phyloP scores from a whole-genome alignment of 2,888 invertebrate genomes.

The Hypercompe scribonia region DNA sequence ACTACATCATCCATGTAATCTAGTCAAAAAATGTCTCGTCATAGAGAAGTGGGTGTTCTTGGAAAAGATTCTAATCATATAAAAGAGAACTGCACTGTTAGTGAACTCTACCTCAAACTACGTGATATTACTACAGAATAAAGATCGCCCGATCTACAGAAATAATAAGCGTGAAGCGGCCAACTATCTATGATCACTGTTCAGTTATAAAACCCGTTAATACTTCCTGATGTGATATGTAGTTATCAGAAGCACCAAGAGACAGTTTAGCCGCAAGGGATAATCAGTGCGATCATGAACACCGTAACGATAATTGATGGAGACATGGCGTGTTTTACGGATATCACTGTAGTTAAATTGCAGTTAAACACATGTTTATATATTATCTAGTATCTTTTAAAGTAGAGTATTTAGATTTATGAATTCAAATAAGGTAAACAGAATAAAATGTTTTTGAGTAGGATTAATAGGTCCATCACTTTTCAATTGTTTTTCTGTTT shows the following conservation, averaged over 20 bases:
- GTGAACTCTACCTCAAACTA: not conserved
- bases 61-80: not conserved
- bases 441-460: too few relatives aligned
- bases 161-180: slow-evolving; percentile 31
- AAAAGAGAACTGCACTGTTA: not conserved
- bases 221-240: slow-evolving; percentile 21
- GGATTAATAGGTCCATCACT: too few relatives aligned
- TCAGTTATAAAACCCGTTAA: slow-evolving; percentile 44
- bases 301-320: slow-evolving; percentile 13
- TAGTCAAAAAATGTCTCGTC: not conserved
- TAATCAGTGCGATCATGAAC: slow-evolving; percentile 12
- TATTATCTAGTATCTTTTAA: not conserved
- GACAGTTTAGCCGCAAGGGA: slow-evolving; percentile 6
- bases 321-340: slow-evolving; percentile 5
- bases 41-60: not conserved
- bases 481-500: too few relatives aligned
- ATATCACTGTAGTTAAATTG: not conserved
- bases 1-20: not conserved
- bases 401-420: too few relatives aligned
- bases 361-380: not conserved
- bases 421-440: too few relatives aligned
- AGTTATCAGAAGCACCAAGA: slow-evolving; percentile 21
- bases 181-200: slow-evolving; percentile 42
- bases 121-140: not conserved
- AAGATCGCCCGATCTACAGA: slow-evolving; percentile 20